phyloP scores from a whole-genome alignment of 1,140 invertebrate genomes.

The Cecropterus lyciades region DNA sequence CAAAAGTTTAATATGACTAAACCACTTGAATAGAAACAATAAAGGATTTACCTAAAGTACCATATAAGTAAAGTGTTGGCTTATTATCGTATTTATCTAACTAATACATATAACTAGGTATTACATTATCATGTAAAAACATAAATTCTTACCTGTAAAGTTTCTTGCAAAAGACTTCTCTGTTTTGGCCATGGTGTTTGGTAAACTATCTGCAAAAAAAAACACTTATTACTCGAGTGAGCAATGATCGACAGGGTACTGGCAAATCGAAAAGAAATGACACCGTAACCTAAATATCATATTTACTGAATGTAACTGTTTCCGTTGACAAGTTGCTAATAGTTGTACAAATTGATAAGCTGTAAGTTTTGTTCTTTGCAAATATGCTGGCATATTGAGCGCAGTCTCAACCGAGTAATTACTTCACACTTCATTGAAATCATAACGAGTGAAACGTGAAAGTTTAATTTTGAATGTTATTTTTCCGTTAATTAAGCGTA shows the following conservation, averaged over 20 bases:
- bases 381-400: constrained; percentile 20
- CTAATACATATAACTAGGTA: not conserved
- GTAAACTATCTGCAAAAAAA: constrained; percentile 57
- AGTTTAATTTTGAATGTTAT: constrained; percentile 38
- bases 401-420: not conserved
- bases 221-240: constrained; percentile 1
- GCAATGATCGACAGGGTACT: not conserved
- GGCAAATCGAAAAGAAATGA: constrained; percentile 34
- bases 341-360: constrained; percentile 24
- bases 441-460: constrained; percentile 36
- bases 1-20: not conserved
- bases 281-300: constrained; percentile 43
- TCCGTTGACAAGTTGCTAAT: constrained; percentile 25
- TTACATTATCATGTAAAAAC: no score
- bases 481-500: not conserved
- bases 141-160: constrained; percentile 69
- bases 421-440: constrained; percentile 38
- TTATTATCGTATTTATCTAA: not conserved
- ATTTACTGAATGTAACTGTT: constrained; percentile 31
- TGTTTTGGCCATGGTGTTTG: constrained; percentile 73
- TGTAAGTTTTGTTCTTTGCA: constrained; percentile 10
- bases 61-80: not conserved
- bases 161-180: constrained; percentile 81
- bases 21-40: not conserved
- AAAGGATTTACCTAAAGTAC: not conserved